A percentile compares a stretch with the other conserved stretches of the same genome.
phyloP scores from a whole-genome alignment of 2,888 invertebrate genomes.

The Coelopa pilipes region DNA sequence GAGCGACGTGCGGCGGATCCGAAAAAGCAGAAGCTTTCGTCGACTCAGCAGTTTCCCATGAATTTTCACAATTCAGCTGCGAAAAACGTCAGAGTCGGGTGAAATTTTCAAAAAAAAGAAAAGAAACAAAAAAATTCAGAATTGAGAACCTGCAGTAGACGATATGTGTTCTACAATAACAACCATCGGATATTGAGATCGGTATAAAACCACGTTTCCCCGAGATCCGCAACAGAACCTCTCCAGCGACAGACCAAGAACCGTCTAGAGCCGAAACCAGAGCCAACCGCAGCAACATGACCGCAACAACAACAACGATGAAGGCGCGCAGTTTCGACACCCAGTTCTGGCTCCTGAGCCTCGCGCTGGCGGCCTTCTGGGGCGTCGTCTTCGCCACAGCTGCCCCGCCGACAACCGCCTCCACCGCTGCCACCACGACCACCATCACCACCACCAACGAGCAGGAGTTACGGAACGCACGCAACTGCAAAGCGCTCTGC shows the following conservation, averaged over 20 bases:
- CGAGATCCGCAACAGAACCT: not conserved
- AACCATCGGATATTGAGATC: conserved; percentile 2
- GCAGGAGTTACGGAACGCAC: conserved; percentile 54
- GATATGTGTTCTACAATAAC: conserved; percentile 24
- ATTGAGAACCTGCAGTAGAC: too few relatives aligned
- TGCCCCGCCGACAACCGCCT: conserved; percentile 8
- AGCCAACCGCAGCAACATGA: conserved; percentile 2
- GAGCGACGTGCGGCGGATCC: not conserved
- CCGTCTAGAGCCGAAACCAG: not conserved
- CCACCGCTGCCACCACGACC: not conserved
- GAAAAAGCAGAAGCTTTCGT: conserved; percentile 12
- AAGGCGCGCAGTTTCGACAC: conserved; percentile 30
- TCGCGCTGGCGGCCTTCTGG: conserved; percentile 44
- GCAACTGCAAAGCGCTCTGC: conserved; percentile 62
- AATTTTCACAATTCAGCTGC: conserved; percentile 5
- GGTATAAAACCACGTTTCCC: conserved; percentile 5
- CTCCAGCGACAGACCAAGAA: not conserved
- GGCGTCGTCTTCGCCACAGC: conserved; percentile 35
- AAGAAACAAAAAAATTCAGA: not conserved
- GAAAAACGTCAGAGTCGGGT: conserved; percentile 17
- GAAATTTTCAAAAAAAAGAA: conserved; percentile 22
- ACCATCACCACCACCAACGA: conserved; percentile 44
- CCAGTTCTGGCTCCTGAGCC: conserved; percentile 40
- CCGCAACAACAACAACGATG: conserved; percentile 23
- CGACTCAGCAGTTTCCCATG: conserved; percentile 31